Conservation (phyloP, 1,140 invertebrate species). For the Diorhabda elongata region DNA sequence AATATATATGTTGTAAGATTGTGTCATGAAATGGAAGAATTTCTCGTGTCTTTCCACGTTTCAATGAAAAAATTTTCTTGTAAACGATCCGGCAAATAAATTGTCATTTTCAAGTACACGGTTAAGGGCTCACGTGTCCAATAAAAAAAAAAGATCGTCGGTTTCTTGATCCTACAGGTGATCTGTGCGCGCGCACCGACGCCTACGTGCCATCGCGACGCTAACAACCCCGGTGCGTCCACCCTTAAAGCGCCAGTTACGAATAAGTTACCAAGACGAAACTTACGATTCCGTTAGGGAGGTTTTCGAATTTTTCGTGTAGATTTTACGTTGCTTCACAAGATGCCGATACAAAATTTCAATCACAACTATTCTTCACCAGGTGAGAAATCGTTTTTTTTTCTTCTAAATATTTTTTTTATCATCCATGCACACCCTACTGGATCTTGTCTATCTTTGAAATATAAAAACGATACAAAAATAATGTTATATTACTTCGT, state of each 20-base stretch:
- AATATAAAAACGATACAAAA: too few relatives aligned
- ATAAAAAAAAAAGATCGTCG: background rate
- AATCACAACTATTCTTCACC: background rate
- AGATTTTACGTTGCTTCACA: background rate
- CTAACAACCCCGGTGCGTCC: slow-evolving; percentile 24
- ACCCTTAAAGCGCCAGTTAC: slow-evolving; percentile 19
- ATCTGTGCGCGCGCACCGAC: slow-evolving; percentile 32
- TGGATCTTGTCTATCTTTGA: too few relatives aligned
- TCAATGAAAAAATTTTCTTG: background rate
- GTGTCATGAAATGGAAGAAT: too few relatives aligned
- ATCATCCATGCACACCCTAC: too few relatives aligned
- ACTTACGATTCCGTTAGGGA: background rate
- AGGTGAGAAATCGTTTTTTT: background rate
- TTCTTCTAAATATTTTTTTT: background rate
- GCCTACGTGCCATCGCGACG: slow-evolving; percentile 27
- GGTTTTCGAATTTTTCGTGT: too few relatives aligned
- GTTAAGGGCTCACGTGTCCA: background rate
- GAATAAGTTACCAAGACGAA: slow-evolving; percentile 4
- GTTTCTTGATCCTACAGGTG: slow-evolving; percentile 13
- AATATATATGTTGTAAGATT: too few relatives aligned
- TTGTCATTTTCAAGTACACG: slow-evolving; percentile 1
- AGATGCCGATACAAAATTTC: background rate
- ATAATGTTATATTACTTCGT: too few relatives aligned
- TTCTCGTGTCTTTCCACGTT: too few relatives aligned
- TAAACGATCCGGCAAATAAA: slow-evolving; percentile 1